Evolutionary conservation across 2,113 vertebrate genomes (phyloP), one percentile per base, ranked within the genome.

Genomic region (Scomber scombrus): DNA sequence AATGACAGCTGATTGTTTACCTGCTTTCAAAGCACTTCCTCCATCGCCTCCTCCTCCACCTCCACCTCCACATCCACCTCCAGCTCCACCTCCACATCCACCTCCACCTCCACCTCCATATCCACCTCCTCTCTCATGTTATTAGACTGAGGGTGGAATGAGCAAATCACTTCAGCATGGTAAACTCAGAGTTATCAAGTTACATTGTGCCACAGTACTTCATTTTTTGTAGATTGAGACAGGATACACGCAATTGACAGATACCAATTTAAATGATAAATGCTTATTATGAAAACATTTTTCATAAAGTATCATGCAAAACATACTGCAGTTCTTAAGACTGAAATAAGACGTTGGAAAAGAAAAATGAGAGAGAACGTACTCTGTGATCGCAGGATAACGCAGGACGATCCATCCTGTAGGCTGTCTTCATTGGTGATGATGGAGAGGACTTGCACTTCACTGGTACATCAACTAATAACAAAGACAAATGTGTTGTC

Each of bases 401-500:
- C 19, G 88, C 70, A 19, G 94, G 93, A 16, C 93, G 95, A 71
- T 96, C 94, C 94, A 95, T 95, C 86, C 91, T 95, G 88, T 89
- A 91, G 16, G 88, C 60, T 2, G 91, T 92, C 88, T 95, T 96
- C 95, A 96, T 94, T 50, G 95, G 95, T 10, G 94, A 95, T 3
- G 95, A 95, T 55, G 95, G 95, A 13, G 94, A 95, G 4, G 95
- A 95, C 85, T 95, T 95, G 64, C 94, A 95, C 78, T 94, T 95
- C 80, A 91, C 47, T 69, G 94, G 93, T 34, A 92, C 76, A 50
- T 93, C 92, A 75, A 77, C 90, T 93, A 63, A 52, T 11, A 86
- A 34, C 10, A 75, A 29, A 51, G 21, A 80, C 0, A 23, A 72
- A 67, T 45, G 3, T 29, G 16, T 47, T 55, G 3, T n/a, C n/a